phyloP scores from a whole-genome alignment of 2,888 invertebrate species.

The Oligia latruncula region DNA sequence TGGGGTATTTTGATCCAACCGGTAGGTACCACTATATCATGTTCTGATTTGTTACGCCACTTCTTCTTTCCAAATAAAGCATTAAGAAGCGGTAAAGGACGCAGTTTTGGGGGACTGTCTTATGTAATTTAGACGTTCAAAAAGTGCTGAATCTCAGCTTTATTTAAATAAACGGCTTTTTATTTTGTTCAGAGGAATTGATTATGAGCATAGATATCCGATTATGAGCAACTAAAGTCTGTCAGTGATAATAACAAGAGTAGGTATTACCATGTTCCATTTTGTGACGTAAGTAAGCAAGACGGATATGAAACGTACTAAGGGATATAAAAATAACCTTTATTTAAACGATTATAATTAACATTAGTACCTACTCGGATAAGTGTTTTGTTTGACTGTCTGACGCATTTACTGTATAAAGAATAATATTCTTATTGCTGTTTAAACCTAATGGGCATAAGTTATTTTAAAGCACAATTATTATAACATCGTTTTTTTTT shows the following conservation, averaged over 20 bases:
- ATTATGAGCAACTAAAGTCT: not conserved
- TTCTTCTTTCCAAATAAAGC: not conserved
- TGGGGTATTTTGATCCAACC: no score
- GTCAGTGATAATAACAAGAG: not conserved
- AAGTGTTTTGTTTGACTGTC: not conserved
- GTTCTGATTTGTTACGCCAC: no score
- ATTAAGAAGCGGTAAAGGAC: no score
- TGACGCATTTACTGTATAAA: not conserved
- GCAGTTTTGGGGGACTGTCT: not conserved
- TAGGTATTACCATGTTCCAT: not conserved
- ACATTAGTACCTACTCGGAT: not conserved
- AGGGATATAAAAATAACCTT: not conserved
- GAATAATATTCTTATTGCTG: not conserved
- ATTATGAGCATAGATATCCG: not conserved
- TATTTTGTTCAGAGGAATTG: not conserved
- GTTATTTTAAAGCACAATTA: not conserved
- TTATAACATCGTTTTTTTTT: not conserved
- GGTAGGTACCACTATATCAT: not conserved
- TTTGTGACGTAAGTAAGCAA: not conserved
- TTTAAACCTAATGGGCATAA: not conserved
- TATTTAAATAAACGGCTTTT: not conserved
- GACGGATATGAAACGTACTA: not conserved
- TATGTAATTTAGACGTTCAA: not conserved
- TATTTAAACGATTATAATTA: slow-evolving; percentile 1
- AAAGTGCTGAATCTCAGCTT: not conserved